Conservation (phyloP, 1,140 invertebrate genomes). For the Pseudomyrmex pallidus region DNA sequence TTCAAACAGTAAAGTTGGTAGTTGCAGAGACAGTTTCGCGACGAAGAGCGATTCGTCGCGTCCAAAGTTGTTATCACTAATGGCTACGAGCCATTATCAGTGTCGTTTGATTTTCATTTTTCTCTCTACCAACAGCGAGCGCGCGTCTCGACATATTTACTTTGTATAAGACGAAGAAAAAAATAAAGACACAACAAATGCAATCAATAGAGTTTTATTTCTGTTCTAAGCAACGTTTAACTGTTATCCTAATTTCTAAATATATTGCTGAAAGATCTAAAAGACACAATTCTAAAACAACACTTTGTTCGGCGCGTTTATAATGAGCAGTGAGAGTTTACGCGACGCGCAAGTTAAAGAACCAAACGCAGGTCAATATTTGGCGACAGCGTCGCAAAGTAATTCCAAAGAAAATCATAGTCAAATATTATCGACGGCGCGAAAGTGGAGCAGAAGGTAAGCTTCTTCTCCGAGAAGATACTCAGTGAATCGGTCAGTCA, state of each 20-base stretch:
- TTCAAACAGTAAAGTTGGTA: slow-evolving; percentile 65
- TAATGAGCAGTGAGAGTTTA: slow-evolving; percentile 24
- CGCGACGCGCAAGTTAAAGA: slow-evolving; percentile 8
- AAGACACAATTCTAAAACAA: neutral
- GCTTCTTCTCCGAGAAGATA: neutral
- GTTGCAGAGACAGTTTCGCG: slow-evolving; percentile 71
- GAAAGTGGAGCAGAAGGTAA: slow-evolving; percentile 15
- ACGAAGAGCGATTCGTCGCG: slow-evolving; percentile 66
- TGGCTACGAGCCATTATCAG: slow-evolving; percentile 72
- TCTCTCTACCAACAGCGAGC: neutral
- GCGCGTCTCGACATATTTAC: neutral
- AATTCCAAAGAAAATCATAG: slow-evolving; percentile 47
- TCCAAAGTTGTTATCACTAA: slow-evolving; percentile 76
- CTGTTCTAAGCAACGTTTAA: no score
- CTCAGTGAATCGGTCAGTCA: neutral
- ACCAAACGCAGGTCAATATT: slow-evolving; percentile 36
- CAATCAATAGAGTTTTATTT: no score
- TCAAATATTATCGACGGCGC: slow-evolving; percentile 36
- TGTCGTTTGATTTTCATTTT: slow-evolving; percentile 68
- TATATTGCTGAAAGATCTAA: neutral
- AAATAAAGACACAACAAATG: slow-evolving; percentile 2
- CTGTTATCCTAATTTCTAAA: neutral
- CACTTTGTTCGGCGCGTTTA: neutral
- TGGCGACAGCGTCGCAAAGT: slow-evolving; percentile 36
- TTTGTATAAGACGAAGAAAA: neutral